These are phyloP conservation scores for Ctenopoma kingsleyae DNA, from an alignment of 2,797 vertebrate species.

Conservation along the genomic window DNA sequence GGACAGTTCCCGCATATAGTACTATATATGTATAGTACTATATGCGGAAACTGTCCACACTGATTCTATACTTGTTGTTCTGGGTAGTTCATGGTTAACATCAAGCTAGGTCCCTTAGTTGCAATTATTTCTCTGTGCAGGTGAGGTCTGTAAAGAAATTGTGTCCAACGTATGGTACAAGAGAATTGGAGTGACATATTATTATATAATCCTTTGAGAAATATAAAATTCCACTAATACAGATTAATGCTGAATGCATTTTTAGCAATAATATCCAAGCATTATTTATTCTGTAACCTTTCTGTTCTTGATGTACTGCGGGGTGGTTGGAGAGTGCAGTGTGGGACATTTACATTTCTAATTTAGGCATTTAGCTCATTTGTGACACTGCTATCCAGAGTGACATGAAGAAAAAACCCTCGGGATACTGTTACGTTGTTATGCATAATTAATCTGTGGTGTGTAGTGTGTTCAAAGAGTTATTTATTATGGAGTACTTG, in stretches of 20 bases:
- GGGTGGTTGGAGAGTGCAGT: constrained; percentile 21
- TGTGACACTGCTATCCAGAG: constrained; percentile 17
- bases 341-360: constrained; percentile 47
- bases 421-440: constrained; percentile 22
- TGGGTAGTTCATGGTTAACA: too few species aligned
- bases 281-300: constrained; percentile 31
- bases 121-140: too few species aligned
- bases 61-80: too few species aligned
- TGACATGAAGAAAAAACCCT: constrained; percentile 28
- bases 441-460: constrained; percentile 37
- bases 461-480: constrained; percentile 19
- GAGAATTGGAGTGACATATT: not conserved
- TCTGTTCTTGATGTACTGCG: constrained; percentile 11
- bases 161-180: too few species aligned
- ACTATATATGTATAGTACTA: too few species aligned
- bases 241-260: constrained; percentile 13
- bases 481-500: not conserved
- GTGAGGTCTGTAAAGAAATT: too few species aligned
- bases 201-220: constrained; percentile 9
- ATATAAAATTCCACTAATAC: not conserved
- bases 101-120: too few species aligned
- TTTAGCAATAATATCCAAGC: not conserved
- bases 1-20: too few species aligned
- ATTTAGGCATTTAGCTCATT: constrained; percentile 51
- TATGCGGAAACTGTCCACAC: too few species aligned